Evolutionary conservation across 2,797 vertebrate genomes (phyloP).

Genomic region (Phataginus tetradactyla): DNA sequence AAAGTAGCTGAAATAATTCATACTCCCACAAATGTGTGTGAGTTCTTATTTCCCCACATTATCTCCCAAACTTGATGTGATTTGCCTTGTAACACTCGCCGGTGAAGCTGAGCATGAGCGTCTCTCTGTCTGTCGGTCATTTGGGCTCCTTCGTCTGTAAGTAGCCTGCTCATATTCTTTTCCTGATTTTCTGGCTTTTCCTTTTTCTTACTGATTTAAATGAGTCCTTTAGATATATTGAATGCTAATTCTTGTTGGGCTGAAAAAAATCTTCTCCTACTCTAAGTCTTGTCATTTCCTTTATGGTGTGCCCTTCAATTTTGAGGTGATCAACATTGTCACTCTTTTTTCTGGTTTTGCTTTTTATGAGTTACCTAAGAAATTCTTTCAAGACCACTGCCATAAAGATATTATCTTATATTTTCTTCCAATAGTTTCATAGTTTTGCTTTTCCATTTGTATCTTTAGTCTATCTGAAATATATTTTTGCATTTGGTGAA

Average conservation of each 20-base stretch:
- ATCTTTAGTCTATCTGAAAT: neutral
- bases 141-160: neutral
- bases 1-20: neutral
- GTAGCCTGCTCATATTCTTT: neutral
- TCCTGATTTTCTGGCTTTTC: neutral
- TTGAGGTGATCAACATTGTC: neutral
- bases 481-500: neutral
- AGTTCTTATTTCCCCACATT: neutral
- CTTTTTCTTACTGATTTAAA: slow-evolving; percentile 20
- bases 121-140: neutral
- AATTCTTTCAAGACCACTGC: neutral
- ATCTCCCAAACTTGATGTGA: neutral
- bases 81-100: neutral
- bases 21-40: neutral
- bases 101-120: neutral
- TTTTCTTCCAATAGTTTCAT: neutral
- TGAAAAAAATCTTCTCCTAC: neutral
- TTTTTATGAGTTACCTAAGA: neutral
- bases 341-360: neutral
- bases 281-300: neutral
- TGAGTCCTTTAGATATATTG: neutral
- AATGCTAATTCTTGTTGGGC: neutral
- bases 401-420: slow-evolving; percentile 2
- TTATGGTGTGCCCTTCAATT: neutral
- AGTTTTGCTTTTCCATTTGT: neutral